These are phyloP conservation scores for Mustela nigripes DNA, from an alignment of 2,113 vertebrate species.

Conservation along the genomic window DNA sequence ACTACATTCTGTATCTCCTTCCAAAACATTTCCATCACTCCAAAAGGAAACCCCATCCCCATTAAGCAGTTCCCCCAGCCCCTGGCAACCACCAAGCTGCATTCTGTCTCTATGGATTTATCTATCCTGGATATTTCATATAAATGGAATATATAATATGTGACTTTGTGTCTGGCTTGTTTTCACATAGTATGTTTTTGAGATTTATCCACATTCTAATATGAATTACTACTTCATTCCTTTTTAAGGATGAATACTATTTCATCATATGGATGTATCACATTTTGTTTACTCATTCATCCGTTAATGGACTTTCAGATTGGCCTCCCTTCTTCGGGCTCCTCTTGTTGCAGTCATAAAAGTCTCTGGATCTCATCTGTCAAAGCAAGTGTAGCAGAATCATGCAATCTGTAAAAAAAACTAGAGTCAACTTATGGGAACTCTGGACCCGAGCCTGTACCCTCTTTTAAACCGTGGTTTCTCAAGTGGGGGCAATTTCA, in stretches of 20 bases:
- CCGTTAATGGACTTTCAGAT: background rate
- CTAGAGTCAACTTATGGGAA: background rate
- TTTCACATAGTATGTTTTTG: slow-evolving; percentile 2
- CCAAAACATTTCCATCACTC: slow-evolving; percentile 25
- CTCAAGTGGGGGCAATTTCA: background rate
- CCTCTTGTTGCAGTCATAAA: background rate
- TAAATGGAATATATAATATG: slow-evolving; percentile 1
- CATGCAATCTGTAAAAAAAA: background rate
- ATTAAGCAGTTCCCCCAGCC: background rate
- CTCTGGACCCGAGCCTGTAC: background rate
- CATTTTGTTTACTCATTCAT: slow-evolving; percentile 46
- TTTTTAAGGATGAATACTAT: slow-evolving; percentile 4
- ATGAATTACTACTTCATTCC: slow-evolving; percentile 5
- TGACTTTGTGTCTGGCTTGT: background rate
- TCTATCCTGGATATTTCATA: slow-evolving; percentile 11
- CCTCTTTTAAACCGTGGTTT: background rate
- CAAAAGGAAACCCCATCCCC: background rate
- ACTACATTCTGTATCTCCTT: background rate
- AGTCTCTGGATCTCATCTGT: background rate
- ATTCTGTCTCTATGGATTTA: background rate
- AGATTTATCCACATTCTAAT: slow-evolving; percentile 16
- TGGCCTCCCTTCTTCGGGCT: slow-evolving; percentile 5
- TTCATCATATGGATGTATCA: background rate
- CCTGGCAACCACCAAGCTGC: background rate
- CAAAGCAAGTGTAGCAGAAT: background rate